Evolutionary conservation across 2,888 invertebrate genomes (phyloP).

Genomic region (Polylopha cassiicola): DNA sequence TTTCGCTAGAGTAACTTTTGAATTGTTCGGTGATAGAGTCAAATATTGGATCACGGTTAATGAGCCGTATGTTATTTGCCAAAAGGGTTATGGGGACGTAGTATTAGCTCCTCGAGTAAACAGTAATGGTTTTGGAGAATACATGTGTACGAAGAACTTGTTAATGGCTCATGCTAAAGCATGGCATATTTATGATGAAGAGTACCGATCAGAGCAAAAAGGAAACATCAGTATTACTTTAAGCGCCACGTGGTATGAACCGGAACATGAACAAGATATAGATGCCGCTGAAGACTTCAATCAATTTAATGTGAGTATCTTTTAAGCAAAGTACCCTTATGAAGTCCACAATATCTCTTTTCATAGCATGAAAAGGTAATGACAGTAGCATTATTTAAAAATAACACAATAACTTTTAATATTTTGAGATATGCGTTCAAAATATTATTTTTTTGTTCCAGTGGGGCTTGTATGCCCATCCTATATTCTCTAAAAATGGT

Average conservation of each 20-base stretch:
- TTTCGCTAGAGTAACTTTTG: slow-evolving; percentile 65
- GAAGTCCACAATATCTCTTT: no score
- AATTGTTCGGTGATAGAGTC: slow-evolving; percentile 70
- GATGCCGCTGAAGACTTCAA: slow-evolving; percentile 62
- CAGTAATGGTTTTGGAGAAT: slow-evolving; percentile 47
- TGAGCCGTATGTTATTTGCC: slow-evolving; percentile 66
- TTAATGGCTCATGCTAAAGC: slow-evolving; percentile 62
- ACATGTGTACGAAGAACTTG: slow-evolving; percentile 52
- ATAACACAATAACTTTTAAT: no score
- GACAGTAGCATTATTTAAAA: no score
- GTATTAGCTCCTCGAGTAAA: slow-evolving; percentile 34
- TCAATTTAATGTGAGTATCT: slow-evolving; percentile 55
- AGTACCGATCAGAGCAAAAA: slow-evolving; percentile 40
- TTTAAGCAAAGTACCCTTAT: no score
- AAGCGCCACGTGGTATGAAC: slow-evolving; percentile 45
- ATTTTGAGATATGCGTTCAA: no score
- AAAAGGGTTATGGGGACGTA: slow-evolving; percentile 47
- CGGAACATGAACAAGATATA: slow-evolving; percentile 53
- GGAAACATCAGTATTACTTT: slow-evolving; percentile 59
- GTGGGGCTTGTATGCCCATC: slow-evolving; percentile 74
- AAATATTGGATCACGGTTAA: slow-evolving; percentile 80
- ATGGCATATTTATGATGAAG: slow-evolving; percentile 37
- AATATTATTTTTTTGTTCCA: slow-evolving; percentile 30
- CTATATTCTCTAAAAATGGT: slow-evolving; percentile 71
- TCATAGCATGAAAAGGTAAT: no score